Evolutionary conservation across 1,140 invertebrate species (phyloP), one percentile per base, ranked within the genome.

Genomic region (Coenobita brevimanus): DNA sequence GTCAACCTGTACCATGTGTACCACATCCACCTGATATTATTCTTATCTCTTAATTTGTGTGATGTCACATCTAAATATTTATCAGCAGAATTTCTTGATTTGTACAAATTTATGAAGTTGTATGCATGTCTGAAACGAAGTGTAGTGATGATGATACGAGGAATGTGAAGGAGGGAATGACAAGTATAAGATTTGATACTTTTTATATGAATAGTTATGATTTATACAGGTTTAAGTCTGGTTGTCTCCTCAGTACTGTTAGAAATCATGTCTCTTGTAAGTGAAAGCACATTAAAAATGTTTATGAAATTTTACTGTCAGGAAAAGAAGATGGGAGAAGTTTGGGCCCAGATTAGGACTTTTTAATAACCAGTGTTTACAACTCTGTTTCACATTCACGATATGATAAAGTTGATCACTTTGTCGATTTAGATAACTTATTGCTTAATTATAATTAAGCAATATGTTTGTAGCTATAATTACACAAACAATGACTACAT

Each of bases 301-400:
- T 8, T 69, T 69, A 69, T 69, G 67, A 69, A 69, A 69, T 27
- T 67, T 69, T 69, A 69, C 33, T 3, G 69, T 73, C 69, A 17
- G 17, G 33, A 0, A 38, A 73, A 73, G 30, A 38, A 73, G 21
- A 33, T 4, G 15, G 27, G 69, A 73, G 27, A 73, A n/a, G 38
- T 1, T 4, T 73, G 2, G 33, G 30, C 17, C n/a, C 38, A 38
- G 27, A 73, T 4, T 38, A 73, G 1, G 27, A 73, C 4, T 13
- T 73, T 73, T 0, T 71, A 17, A 15, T 73, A 73, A 73, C 30
- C 13, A 17, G 13, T 13, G 69, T 73, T 33, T 73, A 73, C n/a
- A 36, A 38, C 30, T 3, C 69, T 17, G 30, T 3, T 0, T 38
- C 1, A 38, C 1, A 38, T 38, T 73, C 69, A 8, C 0, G 33